Base-by-base conservation (phyloP, 37 sponge, comb jelly and placozoan genomes). In the Aplysina aerophoba region DNA sequence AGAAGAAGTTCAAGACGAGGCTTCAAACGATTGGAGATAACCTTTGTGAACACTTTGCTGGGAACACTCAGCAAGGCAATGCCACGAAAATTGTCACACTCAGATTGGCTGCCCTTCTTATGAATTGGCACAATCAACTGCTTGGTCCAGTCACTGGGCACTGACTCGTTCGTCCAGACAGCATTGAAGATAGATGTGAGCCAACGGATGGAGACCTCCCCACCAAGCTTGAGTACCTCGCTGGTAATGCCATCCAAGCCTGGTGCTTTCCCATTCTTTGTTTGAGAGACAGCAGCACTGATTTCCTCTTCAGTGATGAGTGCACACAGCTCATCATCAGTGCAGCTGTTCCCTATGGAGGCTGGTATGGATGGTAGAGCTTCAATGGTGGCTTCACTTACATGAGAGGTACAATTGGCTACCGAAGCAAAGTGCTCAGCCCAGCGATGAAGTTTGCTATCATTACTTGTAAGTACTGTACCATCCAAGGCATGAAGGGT, bases 41-140 rank as follows among this genome's bases (percentile, higher is more conserved):
- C 73, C 84, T 40, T 67, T 33, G 65, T 39, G 39, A 69, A 84
- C 25, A 84, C 69, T 50, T 84, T 84, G 74, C 74, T 73, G 41
- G 74, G 74, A 38, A 73, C 41, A 37, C 74, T 73, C 74, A 73
- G 74, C 40, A 73, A 37, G 74, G 40, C 19, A 21, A 73, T 73
- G 17, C 74, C 74, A 21, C 41, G 37, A 41, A 38, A 73, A 41
- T 73, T 73, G 74, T 37, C 41, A 37, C 74, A 73, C 31, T 38
- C 40, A 33, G 74, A 38, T 37, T 73, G 37, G 30, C 74, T 73
- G 41, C 74, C 74, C 74, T 73, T 73, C 74, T 73, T 73, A 30
- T 73, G 74, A 38, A 73, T 38, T 22, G 74, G 74, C 41, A 73
- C 74, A 73, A 73, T 30, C 31, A 73, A 21, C 13, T 33, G 40